These are phyloP conservation scores for Dryobota labecula DNA, from an alignment of 2,888 invertebrate genomes.

Conservation along the genomic window DNA sequence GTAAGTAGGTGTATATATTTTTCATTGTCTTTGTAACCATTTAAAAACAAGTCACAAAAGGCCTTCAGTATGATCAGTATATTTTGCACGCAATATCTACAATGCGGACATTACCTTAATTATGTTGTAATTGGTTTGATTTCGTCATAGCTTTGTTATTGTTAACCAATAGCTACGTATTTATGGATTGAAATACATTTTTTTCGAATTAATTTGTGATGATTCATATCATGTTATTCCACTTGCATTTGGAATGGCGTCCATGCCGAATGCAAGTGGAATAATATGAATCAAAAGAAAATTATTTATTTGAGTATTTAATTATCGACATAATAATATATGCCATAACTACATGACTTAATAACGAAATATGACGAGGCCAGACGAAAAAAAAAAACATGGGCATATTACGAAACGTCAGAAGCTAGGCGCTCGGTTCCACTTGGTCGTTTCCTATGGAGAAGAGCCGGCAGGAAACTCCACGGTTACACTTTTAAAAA, in stretches of 20 bases:
- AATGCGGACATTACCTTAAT: slow-evolving; percentile 33
- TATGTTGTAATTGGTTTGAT: slow-evolving; percentile 20
- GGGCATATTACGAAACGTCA: too few species aligned
- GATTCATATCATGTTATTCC: too few species aligned
- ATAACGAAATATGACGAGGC: too few species aligned
- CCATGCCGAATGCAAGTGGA: background rate
- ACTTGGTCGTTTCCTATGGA: too few species aligned
- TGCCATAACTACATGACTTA: too few species aligned
- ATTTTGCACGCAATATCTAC: slow-evolving; percentile 34
- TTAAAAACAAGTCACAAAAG: slow-evolving; percentile 15
- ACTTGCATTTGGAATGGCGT: too few species aligned
- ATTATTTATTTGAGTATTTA: background rate
- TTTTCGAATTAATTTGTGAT: background rate
- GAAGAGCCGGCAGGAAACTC: too few species aligned
- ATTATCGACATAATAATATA: too few species aligned
- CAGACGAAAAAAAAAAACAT: too few species aligned
- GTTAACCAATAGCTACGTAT: background rate
- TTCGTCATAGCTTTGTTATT: slow-evolving; percentile 12
- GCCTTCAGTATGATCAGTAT: slow-evolving; percentile 23
- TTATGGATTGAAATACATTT: background rate
- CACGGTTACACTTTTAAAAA: too few species aligned
- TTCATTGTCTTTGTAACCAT: slow-evolving; percentile 10
- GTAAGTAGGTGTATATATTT: background rate
- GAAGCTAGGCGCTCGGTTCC: too few species aligned
- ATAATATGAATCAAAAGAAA: background rate